Percentiles rank a stretch among this genome's conserved stretches.
phyloP scores from a whole-genome alignment of 2,113 vertebrate species.

The Hiodon tergisus region DNA sequence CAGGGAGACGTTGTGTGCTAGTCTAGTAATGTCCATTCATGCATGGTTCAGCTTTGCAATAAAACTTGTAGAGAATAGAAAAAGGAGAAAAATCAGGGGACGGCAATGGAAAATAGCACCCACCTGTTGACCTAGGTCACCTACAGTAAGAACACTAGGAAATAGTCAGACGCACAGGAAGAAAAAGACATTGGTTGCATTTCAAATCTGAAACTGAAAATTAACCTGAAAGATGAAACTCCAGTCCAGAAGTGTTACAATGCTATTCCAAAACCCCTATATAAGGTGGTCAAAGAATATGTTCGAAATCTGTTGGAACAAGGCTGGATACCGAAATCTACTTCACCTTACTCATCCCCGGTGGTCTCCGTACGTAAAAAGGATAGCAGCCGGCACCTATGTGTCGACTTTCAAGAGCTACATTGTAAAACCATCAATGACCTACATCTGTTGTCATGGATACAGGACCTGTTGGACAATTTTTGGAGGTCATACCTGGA shows the following conservation, averaged over 20 bases:
- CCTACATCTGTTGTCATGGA: not conserved
- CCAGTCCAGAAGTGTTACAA: conserved; percentile 25
- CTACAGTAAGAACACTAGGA: not conserved
- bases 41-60: not conserved
- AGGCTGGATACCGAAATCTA: conserved; percentile 25
- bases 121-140: not conserved
- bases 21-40: not conserved
- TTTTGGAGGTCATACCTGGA: too few relatives aligned
- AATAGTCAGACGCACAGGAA: not conserved
- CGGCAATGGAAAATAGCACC: not conserved
- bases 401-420: not conserved
- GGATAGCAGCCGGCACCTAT: conserved; percentile 1
- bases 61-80: too few relatives aligned
- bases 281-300: conserved; percentile 26
- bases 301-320: conserved; percentile 14
- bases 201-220: conserved; percentile 13
- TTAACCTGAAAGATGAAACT: conserved; percentile 10
- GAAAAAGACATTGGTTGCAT: conserved; percentile 31
- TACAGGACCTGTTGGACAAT: conserved; percentile 22
- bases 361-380: conserved; percentile 29
- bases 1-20: not conserved
- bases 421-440: conserved; percentile 3
- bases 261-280: conserved; percentile 24
- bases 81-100: too few relatives aligned
- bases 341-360: conserved; percentile 15